These are phyloP conservation scores for Gambelia wislizenii DNA, from an alignment of 2,797 vertebrate species.

Conservation along the genomic window DNA sequence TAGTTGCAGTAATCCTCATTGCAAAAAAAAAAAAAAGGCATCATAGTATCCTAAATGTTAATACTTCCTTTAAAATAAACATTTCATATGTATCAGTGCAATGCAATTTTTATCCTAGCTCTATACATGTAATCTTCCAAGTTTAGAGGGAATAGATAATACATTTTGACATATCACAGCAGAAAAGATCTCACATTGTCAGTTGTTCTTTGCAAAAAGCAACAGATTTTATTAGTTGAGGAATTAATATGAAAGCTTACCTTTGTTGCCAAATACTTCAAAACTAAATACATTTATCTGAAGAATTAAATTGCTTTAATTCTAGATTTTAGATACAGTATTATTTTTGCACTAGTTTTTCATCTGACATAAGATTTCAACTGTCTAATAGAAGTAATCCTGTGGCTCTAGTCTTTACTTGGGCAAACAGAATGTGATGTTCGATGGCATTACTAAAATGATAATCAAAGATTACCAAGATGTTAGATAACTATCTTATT, in stretches of 20 bases:
- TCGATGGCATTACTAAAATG: background rate
- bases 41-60: conserved; percentile 51
- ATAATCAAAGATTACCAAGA: background rate
- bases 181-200: conserved; percentile 51
- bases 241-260: conserved; percentile 47
- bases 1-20: background rate
- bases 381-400: conserved; percentile 15
- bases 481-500: background rate
- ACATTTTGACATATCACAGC: conserved; percentile 39
- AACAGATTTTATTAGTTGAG: conserved; percentile 65
- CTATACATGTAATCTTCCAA: conserved; percentile 68
- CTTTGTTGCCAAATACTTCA: conserved; percentile 42
- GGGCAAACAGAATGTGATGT: background rate
- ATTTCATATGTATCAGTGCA: conserved; percentile 45
- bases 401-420: background rate
- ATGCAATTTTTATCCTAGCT: conserved; percentile 61
- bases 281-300: conserved; percentile 52
- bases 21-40: conserved; percentile 8
- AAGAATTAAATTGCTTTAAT: conserved; percentile 24
- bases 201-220: conserved; percentile 61
- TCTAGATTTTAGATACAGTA: conserved; percentile 58
- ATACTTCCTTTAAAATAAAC: conserved; percentile 62
- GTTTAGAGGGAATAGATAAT: conserved; percentile 50
- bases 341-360: conserved; percentile 50
- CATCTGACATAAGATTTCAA: conserved; percentile 43